Evolutionary conservation across 2,888 invertebrate genomes (phyloP).

Genomic region (Macrophya annulata): DNA sequence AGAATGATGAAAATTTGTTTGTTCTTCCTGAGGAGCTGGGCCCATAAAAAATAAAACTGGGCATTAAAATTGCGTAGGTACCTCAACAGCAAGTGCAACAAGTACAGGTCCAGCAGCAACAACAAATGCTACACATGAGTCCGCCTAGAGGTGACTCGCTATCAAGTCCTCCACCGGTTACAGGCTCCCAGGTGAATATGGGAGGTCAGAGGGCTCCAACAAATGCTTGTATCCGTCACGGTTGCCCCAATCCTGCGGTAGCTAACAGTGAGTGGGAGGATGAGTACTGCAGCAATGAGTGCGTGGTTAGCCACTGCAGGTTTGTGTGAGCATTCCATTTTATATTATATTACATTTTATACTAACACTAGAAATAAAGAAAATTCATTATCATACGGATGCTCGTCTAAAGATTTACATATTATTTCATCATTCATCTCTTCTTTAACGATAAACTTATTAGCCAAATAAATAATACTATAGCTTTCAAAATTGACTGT

Average conservation of each 20-base stretch:
- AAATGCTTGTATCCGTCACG: constrained; percentile 90
- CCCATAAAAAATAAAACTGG: constrained; percentile 46
- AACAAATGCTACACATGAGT: constrained; percentile 77
- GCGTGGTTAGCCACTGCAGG: constrained; percentile 98
- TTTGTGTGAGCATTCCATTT: constrained; percentile 76
- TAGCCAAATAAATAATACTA: no score
- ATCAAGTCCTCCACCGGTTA: constrained; percentile 74
- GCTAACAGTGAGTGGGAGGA: constrained; percentile 97
- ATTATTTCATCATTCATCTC: no score
- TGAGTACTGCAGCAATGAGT: constrained; percentile 98
- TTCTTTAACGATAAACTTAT: no score
- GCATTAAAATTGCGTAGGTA: constrained; percentile 64
- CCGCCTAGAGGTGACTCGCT: constrained; percentile 73
- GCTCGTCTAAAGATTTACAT: no score
- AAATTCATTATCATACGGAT: neutral
- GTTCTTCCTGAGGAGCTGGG: neutral
- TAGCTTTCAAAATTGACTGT: no score
- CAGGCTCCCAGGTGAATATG: constrained; percentile 69
- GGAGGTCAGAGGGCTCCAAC: constrained; percentile 72
- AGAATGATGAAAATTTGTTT: neutral
- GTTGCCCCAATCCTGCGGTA: constrained; percentile 94
- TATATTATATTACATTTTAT: constrained; percentile 14
- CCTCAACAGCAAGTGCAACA: constrained; percentile 73
- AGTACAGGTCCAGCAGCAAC: constrained; percentile 70
- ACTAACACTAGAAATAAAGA: neutral